phyloP scores from a whole-genome alignment of 2,113 vertebrate species.

The Lepus americanus region DNA sequence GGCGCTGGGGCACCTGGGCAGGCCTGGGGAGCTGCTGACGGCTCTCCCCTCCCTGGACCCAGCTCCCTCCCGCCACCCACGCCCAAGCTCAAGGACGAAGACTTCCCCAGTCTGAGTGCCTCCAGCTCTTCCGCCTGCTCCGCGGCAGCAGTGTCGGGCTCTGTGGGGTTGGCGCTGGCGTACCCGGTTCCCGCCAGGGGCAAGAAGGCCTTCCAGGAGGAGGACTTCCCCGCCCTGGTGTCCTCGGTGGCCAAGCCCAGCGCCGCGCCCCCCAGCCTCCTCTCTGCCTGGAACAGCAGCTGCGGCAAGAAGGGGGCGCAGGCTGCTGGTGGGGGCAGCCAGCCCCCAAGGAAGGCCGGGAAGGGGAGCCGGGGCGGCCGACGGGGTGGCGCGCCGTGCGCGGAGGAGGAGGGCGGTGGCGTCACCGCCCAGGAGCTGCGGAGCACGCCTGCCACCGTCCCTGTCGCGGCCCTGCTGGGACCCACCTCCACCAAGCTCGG shows the following conservation, averaged over 20 bases:
- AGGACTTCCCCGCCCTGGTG: slow-evolving; percentile 97
- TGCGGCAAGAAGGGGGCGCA: slow-evolving; percentile 85
- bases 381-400: slow-evolving; percentile 78
- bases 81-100: slow-evolving; percentile 94
- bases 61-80: slow-evolving; percentile 83
- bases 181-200: slow-evolving; percentile 89
- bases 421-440: slow-evolving; percentile 90
- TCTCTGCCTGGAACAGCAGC: slow-evolving; percentile 92
- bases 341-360: slow-evolving; percentile 89
- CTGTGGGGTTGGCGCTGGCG: slow-evolving; percentile 86
- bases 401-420: slow-evolving; percentile 86
- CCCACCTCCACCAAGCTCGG: slow-evolving; percentile 87
- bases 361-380: slow-evolving; percentile 83
- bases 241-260: slow-evolving; percentile 89
- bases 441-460: slow-evolving; percentile 90
- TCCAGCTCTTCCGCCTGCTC: slow-evolving; percentile 83
- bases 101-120: slow-evolving; percentile 93
- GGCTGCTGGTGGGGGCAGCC: slow-evolving; percentile 79
- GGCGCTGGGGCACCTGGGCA: neutral
- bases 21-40: neutral
- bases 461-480: slow-evolving; percentile 93
- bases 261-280: slow-evolving; percentile 86
- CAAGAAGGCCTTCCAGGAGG: slow-evolving; percentile 93
- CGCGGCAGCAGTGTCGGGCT: slow-evolving; percentile 24
- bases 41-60: neutral